These are phyloP conservation scores for human (Homo sapiens) DNA, from an alignment of 2,113 vertebrate genomes.

Conservation along the genomic window DNA sequence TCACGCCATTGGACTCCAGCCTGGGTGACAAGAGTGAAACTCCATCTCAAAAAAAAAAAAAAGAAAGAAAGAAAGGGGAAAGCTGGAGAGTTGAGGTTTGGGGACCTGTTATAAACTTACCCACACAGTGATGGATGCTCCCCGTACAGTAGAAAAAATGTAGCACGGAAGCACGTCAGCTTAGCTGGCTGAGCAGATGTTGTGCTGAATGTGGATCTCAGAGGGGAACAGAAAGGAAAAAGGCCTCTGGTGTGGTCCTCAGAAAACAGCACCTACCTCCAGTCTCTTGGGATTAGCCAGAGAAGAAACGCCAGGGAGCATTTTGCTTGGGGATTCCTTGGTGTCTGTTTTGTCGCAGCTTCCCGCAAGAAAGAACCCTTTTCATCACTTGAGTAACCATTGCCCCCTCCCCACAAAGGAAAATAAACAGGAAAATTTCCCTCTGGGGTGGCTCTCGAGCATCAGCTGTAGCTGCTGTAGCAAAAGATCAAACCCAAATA, in stretches of 20 bases:
- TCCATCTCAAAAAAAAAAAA: too few relatives aligned
- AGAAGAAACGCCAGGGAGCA: neutral
- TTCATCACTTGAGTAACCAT: neutral
- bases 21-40: too few relatives aligned
- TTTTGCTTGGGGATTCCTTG: neutral
- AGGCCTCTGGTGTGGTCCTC: neutral
- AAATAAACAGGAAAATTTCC: slow-evolving; percentile 44
- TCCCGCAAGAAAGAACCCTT: slow-evolving; percentile 24
- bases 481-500: slow-evolving; percentile 39
- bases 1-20: too few relatives aligned
- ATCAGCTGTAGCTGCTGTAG: neutral
- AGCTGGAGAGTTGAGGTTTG: neutral
- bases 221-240: neutral
- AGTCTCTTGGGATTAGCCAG: neutral
- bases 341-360: neutral
- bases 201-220: fast-evolving
- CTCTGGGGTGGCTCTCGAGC: neutral
- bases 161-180: neutral
- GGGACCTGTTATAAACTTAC: neutral
- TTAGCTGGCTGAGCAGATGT: neutral
- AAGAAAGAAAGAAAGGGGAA: neutral
- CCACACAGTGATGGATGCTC: neutral
- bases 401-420: neutral
- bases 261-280: neutral
- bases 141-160: too few relatives aligned